phyloP scores from a whole-genome alignment of 2,888 invertebrate genomes.

The Bedellia somnulentella region DNA sequence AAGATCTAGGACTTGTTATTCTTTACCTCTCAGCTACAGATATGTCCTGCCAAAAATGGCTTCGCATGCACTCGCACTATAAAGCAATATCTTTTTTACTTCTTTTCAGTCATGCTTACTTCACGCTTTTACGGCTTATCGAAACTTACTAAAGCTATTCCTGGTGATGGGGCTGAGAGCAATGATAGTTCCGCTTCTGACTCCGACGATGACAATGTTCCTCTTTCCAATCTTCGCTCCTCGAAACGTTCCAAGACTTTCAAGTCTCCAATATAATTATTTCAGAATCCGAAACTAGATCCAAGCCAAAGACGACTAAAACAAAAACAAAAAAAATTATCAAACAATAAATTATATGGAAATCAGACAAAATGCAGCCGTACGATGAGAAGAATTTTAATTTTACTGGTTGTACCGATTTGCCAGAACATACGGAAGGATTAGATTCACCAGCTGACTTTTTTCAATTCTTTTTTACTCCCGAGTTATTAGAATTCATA shows the following conservation, averaged over 20 bases:
- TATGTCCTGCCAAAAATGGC: too few relatives aligned
- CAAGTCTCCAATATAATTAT: neutral
- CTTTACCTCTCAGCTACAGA: neutral
- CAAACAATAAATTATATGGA: neutral
- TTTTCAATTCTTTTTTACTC: slow-evolving; percentile 8
- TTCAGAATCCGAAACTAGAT: neutral
- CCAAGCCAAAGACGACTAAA: neutral
- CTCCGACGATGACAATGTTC: slow-evolving; percentile 2
- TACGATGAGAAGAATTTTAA: neutral
- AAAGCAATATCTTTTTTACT: too few relatives aligned
- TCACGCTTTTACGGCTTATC: slow-evolving; percentile 3
- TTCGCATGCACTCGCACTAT: too few relatives aligned
- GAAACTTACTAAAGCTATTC: slow-evolving; percentile 4
- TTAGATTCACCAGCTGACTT: too few relatives aligned
- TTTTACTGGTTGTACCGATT: neutral
- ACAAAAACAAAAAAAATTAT: too few relatives aligned
- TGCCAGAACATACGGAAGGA: neutral
- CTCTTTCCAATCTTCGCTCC: too few relatives aligned
- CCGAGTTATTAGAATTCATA: slow-evolving; percentile 8
- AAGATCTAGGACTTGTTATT: neutral
- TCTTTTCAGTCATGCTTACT: too few relatives aligned
- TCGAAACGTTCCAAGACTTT: neutral
- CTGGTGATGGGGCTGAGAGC: slow-evolving; percentile 4
- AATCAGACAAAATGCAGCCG: neutral
- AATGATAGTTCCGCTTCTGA: slow-evolving; percentile 2